phyloP scores from a whole-genome alignment of 1,140 invertebrate genomes.

The Drosophila mauritiana region DNA sequence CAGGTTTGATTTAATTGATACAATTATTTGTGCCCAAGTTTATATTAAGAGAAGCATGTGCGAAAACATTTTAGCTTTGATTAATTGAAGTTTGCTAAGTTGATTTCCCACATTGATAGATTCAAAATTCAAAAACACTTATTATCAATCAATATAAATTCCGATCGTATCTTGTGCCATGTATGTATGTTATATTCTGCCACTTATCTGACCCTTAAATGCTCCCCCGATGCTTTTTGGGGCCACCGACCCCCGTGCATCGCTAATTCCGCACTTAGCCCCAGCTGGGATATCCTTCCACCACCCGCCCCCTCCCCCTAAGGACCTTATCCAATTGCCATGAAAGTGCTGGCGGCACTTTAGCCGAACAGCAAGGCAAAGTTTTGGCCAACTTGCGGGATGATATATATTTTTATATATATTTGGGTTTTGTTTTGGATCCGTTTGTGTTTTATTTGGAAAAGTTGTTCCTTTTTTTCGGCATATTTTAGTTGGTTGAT shows the following conservation, averaged over 20 bases:
- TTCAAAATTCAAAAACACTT: conserved; percentile 1
- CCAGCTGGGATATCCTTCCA: conserved; percentile 56
- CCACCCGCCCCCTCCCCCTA: not conserved
- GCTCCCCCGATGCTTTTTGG: conserved; percentile 9
- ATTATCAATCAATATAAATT: conserved; percentile 7
- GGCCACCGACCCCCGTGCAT: conserved; percentile 20
- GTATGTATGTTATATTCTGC: not conserved
- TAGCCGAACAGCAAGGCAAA: conserved; percentile 34
- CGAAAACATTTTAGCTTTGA: not conserved
- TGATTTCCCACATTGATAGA: no score
- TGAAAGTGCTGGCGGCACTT: conserved; percentile 68
- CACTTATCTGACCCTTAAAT: conserved; percentile 20
- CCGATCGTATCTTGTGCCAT: not conserved
- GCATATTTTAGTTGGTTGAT: conserved; percentile 57
- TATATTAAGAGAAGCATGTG: not conserved
- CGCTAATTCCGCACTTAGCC: conserved; percentile 73
- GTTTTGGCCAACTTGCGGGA: conserved; percentile 55
- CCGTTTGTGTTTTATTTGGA: not conserved
- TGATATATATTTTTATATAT: conserved; percentile 45
- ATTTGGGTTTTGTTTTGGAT: conserved; percentile 20
- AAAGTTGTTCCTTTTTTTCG: conserved; percentile 42
- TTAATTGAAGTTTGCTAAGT: no score
- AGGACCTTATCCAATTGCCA: conserved; percentile 72
- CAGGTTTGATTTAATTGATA: not conserved
- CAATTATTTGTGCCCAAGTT: not conserved